phyloP scores from a whole-genome alignment of 2,888 invertebrate species.

The Oxystoma pomonae region DNA sequence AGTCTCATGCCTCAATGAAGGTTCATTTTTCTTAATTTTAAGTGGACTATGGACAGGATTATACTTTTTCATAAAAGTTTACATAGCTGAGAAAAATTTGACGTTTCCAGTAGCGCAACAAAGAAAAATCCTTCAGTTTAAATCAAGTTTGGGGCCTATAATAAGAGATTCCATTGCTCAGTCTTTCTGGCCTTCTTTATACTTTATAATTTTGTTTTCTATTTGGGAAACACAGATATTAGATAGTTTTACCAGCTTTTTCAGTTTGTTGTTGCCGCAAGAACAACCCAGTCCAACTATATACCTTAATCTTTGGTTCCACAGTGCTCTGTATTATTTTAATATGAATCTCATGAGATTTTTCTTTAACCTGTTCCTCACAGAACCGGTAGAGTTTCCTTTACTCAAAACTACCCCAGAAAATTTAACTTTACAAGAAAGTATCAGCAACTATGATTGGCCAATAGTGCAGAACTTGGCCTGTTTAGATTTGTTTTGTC shows the following conservation, averaged over 20 bases:
- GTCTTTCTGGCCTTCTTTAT: slow-evolving; percentile 59
- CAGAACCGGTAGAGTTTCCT: slow-evolving; percentile 65
- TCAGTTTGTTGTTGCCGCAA: slow-evolving; percentile 51
- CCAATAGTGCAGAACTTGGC: slow-evolving; percentile 73
- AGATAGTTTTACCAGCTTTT: slow-evolving; percentile 50
- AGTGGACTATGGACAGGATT: slow-evolving; percentile 66
- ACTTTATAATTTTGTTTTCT: slow-evolving; percentile 60
- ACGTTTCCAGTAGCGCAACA: slow-evolving; percentile 69
- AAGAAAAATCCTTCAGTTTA: slow-evolving; percentile 64
- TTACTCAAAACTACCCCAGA: slow-evolving; percentile 50
- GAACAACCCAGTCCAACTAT: slow-evolving; percentile 51
- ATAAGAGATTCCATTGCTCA: slow-evolving; percentile 56
- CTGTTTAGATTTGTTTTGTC: slow-evolving; percentile 65
- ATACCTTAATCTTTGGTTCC: slow-evolving; percentile 61
- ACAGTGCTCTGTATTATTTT: slow-evolving; percentile 63
- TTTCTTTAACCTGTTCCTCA: slow-evolving; percentile 66
- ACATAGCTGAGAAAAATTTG: slow-evolving; percentile 55
- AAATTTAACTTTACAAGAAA: slow-evolving; percentile 56
- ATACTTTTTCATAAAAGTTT: slow-evolving; percentile 56
- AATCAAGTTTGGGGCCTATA: slow-evolving; percentile 54
- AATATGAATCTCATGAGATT: slow-evolving; percentile 68
- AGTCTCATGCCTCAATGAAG: slow-evolving; percentile 61
- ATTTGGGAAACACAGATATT: slow-evolving; percentile 57
- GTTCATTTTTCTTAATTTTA: slow-evolving; percentile 62
- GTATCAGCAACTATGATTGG: slow-evolving; percentile 55